Conservation (phyloP, 2,888 invertebrate genomes). For the Acleris cristana region DNA sequence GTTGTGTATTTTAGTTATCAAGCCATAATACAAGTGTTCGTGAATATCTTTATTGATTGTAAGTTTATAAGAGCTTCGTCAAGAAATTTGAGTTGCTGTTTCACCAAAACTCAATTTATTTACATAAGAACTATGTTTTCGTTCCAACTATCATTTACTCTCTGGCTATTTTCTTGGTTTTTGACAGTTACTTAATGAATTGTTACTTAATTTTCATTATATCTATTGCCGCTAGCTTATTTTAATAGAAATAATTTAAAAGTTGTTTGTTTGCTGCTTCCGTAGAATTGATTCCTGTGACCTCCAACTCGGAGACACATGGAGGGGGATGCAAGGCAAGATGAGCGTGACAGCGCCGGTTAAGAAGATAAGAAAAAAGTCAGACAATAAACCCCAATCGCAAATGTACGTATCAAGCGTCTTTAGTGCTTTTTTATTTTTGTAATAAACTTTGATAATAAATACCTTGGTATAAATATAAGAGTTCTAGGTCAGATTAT, state of each 20-base stretch:
- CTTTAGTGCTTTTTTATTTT: neutral
- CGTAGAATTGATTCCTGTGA: slow-evolving; percentile 95
- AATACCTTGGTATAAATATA: no score
- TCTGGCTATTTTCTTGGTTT: neutral
- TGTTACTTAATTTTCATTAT: slow-evolving; percentile 1
- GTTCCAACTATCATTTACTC: neutral
- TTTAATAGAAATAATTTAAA: slow-evolving; percentile 59
- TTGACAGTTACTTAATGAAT: neutral
- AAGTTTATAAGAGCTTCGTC: slow-evolving; percentile 7
- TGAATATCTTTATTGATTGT: slow-evolving; percentile 27
- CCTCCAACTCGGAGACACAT: slow-evolving; percentile 87
- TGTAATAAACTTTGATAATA: neutral
- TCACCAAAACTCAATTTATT: neutral
- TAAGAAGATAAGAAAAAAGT: slow-evolving; percentile 89
- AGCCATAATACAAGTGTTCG: slow-evolving; percentile 23
- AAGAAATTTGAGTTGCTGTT: slow-evolving; percentile 17
- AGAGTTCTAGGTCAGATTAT: neutral
- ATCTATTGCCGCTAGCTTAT: slow-evolving; percentile 2
- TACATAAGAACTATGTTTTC: neutral
- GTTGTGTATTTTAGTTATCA: slow-evolving; percentile 32
- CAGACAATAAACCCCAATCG: slow-evolving; percentile 87
- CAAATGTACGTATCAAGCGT: slow-evolving; percentile 80
- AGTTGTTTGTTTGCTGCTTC: slow-evolving; percentile 82
- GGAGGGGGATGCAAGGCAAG: slow-evolving; percentile 93
- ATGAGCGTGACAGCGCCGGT: slow-evolving; percentile 90